Base-by-base conservation (phyloP, 2,797 vertebrate species). In the Falco novaeseelandiae region DNA sequence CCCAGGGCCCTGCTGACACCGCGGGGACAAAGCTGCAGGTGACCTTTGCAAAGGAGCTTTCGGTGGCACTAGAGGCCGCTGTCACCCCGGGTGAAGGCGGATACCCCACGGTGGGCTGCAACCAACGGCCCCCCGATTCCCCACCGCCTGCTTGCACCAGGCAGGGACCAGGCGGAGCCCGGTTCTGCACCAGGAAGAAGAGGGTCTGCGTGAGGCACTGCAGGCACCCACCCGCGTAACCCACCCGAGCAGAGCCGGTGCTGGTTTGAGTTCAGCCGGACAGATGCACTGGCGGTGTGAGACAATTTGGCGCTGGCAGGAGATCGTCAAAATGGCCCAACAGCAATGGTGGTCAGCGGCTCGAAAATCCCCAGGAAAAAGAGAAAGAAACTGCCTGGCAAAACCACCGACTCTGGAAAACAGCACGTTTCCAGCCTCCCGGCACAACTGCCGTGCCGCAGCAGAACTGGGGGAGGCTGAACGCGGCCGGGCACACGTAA, bases 41-140 rank as follows among this genome's bases (percentile, higher is more conserved):
- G 11, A 51, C 52, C 58, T 10, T 23, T 10, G 51, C 14, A 13
- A n/a, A 67, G 44, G 54, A 76, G 81, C 29, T 69, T 42, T 23
- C 4, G 21, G 59, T 10, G 82, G 92, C 95, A 85, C 91, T 93
- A 96, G 95, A 71, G 91, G 93, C 70, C 85, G 86, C 95, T 96
- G 80, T 91, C 81, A 58, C 3, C 71, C 84, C 2, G 14, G 74
- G 13, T 14, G 76, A 83, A 59, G 42, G 59, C 0, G 4, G 55
- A 44, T 10, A 21, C 83, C 12, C 46, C 73, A 36, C 48, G 16
- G 13, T 3, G 27, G 34, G 49, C 71, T 61, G 49, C 23, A 58
- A 25, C 7, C 40, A 44, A 18, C 30, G 30, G 14, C 15, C 54
- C 10, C 46, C 23, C 4, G 4, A 2, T 48, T 52, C 21, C 38